Percentiles rank a stretch among this genome's conserved stretches.
Conservation (phyloP, 2,888 invertebrate genomes). For the Cantharis lateralis region DNA sequence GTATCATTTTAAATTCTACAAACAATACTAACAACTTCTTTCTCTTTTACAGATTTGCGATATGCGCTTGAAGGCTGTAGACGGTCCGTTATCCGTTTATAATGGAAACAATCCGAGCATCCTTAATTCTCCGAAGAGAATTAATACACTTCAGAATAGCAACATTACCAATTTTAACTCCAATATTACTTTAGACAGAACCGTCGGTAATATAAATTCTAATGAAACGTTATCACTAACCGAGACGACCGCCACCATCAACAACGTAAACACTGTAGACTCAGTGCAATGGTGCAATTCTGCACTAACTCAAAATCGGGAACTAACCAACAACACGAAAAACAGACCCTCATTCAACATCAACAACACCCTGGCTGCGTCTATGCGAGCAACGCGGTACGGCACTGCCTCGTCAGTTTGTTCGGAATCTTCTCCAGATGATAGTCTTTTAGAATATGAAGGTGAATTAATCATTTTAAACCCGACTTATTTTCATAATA, state of each 20-base stretch:
- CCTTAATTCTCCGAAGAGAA: constrained; percentile 53
- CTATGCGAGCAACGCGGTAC: constrained; percentile 48
- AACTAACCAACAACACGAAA: constrained; percentile 49
- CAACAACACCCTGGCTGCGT: constrained; percentile 55
- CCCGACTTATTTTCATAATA: not conserved
- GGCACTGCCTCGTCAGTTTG: constrained; percentile 48
- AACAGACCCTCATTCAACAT: constrained; percentile 44
- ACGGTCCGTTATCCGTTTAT: constrained; percentile 53
- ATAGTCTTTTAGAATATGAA: constrained; percentile 61
- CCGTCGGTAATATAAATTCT: constrained; percentile 29
- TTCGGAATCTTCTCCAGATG: constrained; percentile 59
- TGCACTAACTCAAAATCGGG: constrained; percentile 45
- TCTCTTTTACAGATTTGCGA: constrained; percentile 45
- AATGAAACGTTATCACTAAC: constrained; percentile 29
- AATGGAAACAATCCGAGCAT: constrained; percentile 49
- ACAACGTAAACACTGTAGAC: constrained; percentile 40
- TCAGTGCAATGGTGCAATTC: constrained; percentile 55
- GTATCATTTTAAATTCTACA: constrained; percentile 8
- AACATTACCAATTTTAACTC: constrained; percentile 44
- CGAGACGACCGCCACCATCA: constrained; percentile 32
- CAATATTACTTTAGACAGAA: constrained; percentile 30
- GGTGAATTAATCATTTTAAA: constrained; percentile 47
- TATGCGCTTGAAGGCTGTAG: constrained; percentile 56
- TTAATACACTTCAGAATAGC: constrained; percentile 54
- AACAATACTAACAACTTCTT: constrained; percentile 5